Evolutionary conservation across 2,797 vertebrate genomes (phyloP), one percentile per base, ranked within the genome.

Genomic region (Thunnus albacares): DNA sequence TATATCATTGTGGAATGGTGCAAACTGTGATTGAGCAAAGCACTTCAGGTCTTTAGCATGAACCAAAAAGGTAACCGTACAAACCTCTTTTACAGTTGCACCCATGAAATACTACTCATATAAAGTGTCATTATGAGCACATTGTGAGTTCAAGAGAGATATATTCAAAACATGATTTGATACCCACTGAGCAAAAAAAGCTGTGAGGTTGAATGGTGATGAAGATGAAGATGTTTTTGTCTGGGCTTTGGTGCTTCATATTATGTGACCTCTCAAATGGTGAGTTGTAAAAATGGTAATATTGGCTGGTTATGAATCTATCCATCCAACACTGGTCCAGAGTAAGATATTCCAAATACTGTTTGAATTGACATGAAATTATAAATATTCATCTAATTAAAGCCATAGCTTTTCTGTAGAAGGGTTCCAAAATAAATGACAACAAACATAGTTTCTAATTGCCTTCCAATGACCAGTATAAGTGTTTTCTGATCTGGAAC

Each of bases 11-110:
- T 56, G 35, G 56, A 70, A 68, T 20, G 56, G 47, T 61, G 30
- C 30, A 66, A 47, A 49, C 41, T 28, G 4, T 73, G 59, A 62
- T 57, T n/a, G 24, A 67, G 17, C 20, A 43, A 49, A 52, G 18
- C 38, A 41, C 41, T 1, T 38, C 17, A 41, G 49, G 47, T 65
- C 8, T 63, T 64, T 22, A 49, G 20, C 26, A 26, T 26, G 2
- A 52, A 57, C 52, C 47, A 51, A 20, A 51, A 51, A 64, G 64
- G 33, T 17, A 38, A 24, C 49, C 49, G 4, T 33, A 14, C 28
- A 60, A 28, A 53, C 17, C 69, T 66, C 47, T 67, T 71, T 71
- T 52, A 69, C 12, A 52, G 43, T 49, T 63, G 18, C 58, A 38
- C 26, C 51, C 15, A 28, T 49, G 6, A 18, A 18, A 33, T 24